Evolutionary conservation across 2,113 vertebrate genomes (phyloP).

Genomic region (Nothobranchius furzeri): DNA sequence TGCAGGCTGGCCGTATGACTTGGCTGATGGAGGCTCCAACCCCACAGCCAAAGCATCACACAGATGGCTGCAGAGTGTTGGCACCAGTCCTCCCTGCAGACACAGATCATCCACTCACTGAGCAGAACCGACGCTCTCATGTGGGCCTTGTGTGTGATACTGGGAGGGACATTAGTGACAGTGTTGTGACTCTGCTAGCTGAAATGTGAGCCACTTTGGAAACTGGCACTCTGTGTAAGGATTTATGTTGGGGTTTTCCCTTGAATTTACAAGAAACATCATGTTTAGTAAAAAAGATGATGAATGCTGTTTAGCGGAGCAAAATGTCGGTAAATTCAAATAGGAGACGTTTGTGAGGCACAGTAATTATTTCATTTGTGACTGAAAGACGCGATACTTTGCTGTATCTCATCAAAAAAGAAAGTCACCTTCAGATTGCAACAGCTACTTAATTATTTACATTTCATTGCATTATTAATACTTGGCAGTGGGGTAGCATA

Average conservation of each 20-base stretch:
- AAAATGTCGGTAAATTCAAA: no score
- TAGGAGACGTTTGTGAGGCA: no score
- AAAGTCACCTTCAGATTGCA: background rate
- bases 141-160: background rate
- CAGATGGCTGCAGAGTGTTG: slow-evolving; percentile 49
- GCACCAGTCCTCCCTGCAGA: slow-evolving; percentile 47
- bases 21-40: slow-evolving; percentile 30
- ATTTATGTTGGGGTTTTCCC: background rate
- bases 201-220: background rate
- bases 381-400: background rate
- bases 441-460: slow-evolving; percentile 1
- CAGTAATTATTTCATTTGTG: background rate
- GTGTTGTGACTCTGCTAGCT: background rate
- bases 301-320: no score
- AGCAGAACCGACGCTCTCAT: slow-evolving; percentile 21
- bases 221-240: background rate
- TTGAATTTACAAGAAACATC: no score
- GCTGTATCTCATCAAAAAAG: background rate
- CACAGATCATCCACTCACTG: slow-evolving; percentile 24
- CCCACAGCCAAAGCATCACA: slow-evolving; percentile 25
- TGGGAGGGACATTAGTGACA: background rate
- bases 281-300: no score
- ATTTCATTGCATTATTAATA: background rate
- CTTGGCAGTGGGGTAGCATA: background rate
- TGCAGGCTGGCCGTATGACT: slow-evolving; percentile 4